Evolutionary conservation across 2,888 invertebrate genomes (phyloP).

Genomic region (Cheilosia soror): DNA sequence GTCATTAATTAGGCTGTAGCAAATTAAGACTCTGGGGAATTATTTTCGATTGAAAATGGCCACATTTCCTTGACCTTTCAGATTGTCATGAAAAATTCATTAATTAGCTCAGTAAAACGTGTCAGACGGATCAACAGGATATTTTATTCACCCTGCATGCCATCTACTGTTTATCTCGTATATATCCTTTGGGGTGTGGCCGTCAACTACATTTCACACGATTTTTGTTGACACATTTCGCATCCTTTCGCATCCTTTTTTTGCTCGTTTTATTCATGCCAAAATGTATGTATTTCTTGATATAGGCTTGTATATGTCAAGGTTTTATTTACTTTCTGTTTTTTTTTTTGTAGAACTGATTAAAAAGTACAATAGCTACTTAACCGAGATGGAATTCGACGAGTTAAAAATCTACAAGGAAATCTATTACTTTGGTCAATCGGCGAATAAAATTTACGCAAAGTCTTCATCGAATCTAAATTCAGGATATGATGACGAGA

Average conservation of each 20-base stretch:
- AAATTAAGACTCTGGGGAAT: conserved; percentile 11
- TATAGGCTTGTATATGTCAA: conserved; percentile 31
- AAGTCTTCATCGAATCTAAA: conserved; percentile 92
- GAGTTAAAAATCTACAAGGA: conserved; percentile 97
- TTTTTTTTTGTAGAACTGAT: conserved; percentile 88
- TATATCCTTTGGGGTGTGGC: conserved; percentile 9
- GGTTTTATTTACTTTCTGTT: conserved; percentile 21
- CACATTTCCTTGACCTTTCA: conserved; percentile 46
- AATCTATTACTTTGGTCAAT: conserved; percentile 96
- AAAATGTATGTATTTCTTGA: conserved; percentile 26
- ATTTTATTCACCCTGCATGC: conserved; percentile 8
- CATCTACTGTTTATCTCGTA: not conserved
- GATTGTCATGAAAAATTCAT: conserved; percentile 30
- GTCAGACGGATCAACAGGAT: not conserved
- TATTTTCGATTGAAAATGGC: not conserved
- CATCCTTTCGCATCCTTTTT: conserved; percentile 9
- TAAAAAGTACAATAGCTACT: conserved; percentile 91
- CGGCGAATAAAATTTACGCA: conserved; percentile 93
- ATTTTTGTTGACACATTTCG: conserved; percentile 26
- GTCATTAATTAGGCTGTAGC: conserved; percentile 53
- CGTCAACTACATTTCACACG: conserved; percentile 1
- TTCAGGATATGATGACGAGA: conserved; percentile 95
- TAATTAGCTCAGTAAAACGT: conserved; percentile 22
- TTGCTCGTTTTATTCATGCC: conserved; percentile 5
- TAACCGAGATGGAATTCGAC: conserved; percentile 95